These are phyloP conservation scores for Emydocephalus ijimae DNA, from an alignment of 2,113 vertebrate genomes.

Conservation along the genomic window DNA sequence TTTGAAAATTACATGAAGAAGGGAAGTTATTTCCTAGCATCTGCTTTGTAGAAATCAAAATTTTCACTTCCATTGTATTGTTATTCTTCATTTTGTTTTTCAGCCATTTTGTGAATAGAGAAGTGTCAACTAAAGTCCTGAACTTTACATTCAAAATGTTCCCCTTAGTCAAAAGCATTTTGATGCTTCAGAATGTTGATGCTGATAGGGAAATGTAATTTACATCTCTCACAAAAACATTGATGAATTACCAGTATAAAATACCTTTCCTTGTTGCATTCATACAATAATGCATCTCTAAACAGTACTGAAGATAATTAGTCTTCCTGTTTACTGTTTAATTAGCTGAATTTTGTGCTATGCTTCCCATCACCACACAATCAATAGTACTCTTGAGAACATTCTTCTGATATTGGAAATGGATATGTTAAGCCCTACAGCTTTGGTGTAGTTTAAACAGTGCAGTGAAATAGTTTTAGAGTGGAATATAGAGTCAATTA, in stretches of 20 bases:
- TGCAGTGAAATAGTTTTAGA: slow-evolving; percentile 37
- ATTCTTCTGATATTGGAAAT: slow-evolving; percentile 61
- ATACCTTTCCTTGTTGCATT: slow-evolving; percentile 36
- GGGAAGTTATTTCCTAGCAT: background rate
- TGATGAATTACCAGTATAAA: slow-evolving; percentile 40
- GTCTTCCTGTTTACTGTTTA: slow-evolving; percentile 64
- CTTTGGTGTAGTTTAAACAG: slow-evolving; percentile 32
- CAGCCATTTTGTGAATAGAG: background rate
- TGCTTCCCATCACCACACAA: slow-evolving; percentile 57
- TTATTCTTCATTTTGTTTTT: background rate
- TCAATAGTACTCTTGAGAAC: slow-evolving; percentile 63
- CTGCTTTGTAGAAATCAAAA: background rate
- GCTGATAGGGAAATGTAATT: slow-evolving; percentile 33
- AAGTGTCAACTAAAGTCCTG: background rate
- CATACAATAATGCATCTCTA: slow-evolving; percentile 42
- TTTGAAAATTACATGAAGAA: background rate
- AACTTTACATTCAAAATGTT: background rate
- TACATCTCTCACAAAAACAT: slow-evolving; percentile 10
- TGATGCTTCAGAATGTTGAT: background rate
- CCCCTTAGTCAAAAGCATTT: background rate
- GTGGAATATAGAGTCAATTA: slow-evolving; percentile 56
- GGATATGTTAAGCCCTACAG: slow-evolving; percentile 55
- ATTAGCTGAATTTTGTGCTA: slow-evolving; percentile 66
- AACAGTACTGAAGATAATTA: slow-evolving; percentile 51
- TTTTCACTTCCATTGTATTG: background rate